phyloP scores from a whole-genome alignment of 2,113 vertebrate species.

The Poeciliopsis occidentalis region DNA sequence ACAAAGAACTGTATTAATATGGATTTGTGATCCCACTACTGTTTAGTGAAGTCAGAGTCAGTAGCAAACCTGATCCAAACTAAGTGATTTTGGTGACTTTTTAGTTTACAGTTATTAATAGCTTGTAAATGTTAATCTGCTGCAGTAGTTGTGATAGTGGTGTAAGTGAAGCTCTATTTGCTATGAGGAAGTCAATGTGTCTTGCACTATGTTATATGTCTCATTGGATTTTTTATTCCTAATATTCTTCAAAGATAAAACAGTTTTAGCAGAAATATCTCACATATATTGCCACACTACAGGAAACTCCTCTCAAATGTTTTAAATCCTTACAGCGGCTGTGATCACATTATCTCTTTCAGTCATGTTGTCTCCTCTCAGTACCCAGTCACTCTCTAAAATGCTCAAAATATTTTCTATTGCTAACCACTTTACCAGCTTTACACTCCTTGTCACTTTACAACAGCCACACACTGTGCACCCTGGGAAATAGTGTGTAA shows the following conservation, averaged over 20 bases:
- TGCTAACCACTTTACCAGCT: conserved; percentile 54
- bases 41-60: background rate
- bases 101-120: conserved; percentile 14
- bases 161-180: conserved; percentile 16
- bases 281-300: background rate
- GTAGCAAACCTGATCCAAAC: conserved; percentile 2
- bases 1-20: background rate
- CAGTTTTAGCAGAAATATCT: conserved; percentile 6
- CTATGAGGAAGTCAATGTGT: background rate
- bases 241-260: background rate
- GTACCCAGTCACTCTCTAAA: conserved; percentile 40
- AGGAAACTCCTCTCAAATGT: background rate
- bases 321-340: conserved; percentile 20
- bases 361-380: conserved; percentile 30
- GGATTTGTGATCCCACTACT: background rate
- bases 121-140: conserved; percentile 2
- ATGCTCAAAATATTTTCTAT: conserved; percentile 43
- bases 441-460: conserved; percentile 50
- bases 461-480: conserved; percentile 60
- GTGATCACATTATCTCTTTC: conserved; percentile 52
- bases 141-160: conserved; percentile 1
- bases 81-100: conserved; percentile 1
- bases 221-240: conserved; percentile 4
- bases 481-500: conserved; percentile 53
- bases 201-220: background rate